Conservation (phyloP, 2,113 vertebrate genomes). For the Tragelaphus buxtoni region DNA sequence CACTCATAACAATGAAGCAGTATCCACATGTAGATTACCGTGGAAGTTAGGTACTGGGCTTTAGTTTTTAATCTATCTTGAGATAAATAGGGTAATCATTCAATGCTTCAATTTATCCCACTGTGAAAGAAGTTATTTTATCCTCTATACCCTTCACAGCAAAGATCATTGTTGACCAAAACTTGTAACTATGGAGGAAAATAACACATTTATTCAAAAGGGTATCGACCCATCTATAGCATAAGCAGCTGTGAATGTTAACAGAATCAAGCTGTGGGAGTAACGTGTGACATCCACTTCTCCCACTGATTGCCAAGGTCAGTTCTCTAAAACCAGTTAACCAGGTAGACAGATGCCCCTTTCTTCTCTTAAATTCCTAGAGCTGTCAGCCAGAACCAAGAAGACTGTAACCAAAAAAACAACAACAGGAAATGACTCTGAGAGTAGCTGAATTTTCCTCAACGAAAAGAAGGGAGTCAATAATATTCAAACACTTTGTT, state of each 20-base stretch:
- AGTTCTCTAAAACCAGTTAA: neutral
- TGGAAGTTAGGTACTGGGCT: neutral
- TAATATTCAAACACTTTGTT: neutral
- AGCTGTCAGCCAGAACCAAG: neutral
- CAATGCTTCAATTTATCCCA: neutral
- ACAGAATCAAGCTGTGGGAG: neutral
- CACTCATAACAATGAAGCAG: neutral
- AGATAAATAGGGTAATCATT: neutral
- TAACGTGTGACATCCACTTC: neutral
- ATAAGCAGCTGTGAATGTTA: neutral
- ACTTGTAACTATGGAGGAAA: neutral
- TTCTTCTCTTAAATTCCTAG: neutral
- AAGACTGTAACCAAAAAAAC: neutral
- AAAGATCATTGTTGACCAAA: slow-evolving; percentile 23
- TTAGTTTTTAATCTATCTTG: neutral
- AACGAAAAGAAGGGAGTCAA: neutral
- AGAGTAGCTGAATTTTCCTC: neutral
- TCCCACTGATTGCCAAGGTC: neutral
- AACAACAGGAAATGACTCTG: neutral
- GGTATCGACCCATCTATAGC: neutral
- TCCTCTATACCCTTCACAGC: neutral
- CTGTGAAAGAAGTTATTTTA: neutral
- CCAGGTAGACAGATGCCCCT: neutral
- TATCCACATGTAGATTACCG: neutral
- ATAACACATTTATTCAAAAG: neutral